A percentile compares a stretch with the other conserved stretches of the same genome.
phyloP scores from a whole-genome alignment of 2,797 vertebrate genomes.

The Ctenopoma kingsleyae region DNA sequence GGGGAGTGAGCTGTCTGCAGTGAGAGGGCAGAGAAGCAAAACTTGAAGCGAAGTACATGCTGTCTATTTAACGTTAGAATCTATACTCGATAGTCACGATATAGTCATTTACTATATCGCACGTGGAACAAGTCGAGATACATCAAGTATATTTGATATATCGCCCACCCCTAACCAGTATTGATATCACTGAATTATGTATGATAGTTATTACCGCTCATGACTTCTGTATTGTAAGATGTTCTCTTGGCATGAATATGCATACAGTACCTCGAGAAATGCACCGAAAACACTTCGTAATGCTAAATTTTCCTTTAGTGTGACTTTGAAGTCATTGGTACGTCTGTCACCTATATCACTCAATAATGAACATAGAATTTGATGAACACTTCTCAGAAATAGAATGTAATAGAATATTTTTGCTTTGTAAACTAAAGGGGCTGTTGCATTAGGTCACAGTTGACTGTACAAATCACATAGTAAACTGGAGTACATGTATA shows the following conservation, averaged over 20 bases:
- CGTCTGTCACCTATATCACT: neutral
- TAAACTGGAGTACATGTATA: neutral
- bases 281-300: slow-evolving; percentile 19
- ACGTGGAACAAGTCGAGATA: no score
- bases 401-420: neutral
- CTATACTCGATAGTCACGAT: no score
- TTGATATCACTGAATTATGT: neutral
- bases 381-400: neutral
- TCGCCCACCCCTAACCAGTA: no score
- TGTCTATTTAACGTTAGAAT: no score
- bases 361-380: no score
- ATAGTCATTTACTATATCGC: no score
- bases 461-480: neutral
- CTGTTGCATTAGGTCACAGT: neutral
- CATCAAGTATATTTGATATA: no score
- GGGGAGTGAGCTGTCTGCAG: no score
- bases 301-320: neutral
- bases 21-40: no score
- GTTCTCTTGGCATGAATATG: slow-evolving; percentile 18
- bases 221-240: slow-evolving; percentile 3
- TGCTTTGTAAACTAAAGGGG: neutral
- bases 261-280: slow-evolving; percentile 16
- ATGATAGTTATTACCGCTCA: slow-evolving; percentile 7
- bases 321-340: neutral
- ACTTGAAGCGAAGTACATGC: no score